Evolutionary conservation across 2,113 vertebrate genomes (phyloP), one percentile per base, ranked within the genome.

Genomic region (Halichoerus grypus): DNA sequence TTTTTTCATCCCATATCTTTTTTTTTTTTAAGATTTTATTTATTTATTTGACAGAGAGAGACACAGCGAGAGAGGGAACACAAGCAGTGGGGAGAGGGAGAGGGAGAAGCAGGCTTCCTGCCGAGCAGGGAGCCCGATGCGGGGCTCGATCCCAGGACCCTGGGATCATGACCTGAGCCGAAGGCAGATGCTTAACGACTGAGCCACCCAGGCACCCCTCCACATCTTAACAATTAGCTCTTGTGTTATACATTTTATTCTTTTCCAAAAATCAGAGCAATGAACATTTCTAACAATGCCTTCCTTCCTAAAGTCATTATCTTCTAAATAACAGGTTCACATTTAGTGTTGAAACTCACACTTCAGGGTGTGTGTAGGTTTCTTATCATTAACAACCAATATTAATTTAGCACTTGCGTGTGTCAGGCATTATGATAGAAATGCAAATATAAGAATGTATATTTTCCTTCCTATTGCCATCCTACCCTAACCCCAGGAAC

Each of bases 211-310:
- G 39, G 39, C 39, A 4, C 39, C 39, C 39, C 39, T 42, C 39
- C 8, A 7, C 69, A 61, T 22, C 51, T 88, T 92, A 59, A 57
- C 79, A 93, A 24, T 67, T 67, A 95, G 14, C 22, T 82, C 49
- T 96, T 65, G 4, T 1, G 1, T 67, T 88, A 22, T 69, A 7
- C 51, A 42, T 91, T 94, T 97, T 33, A 88, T 94, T 93, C 51
- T 82, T 93, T 95, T 72, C 61, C 21, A 89, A 90, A 95, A 83
- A 46, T 83, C 65, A 96, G n/a, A 93, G 31, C 65, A 65, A 69
- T 89, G 26, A 21, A 63, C 36, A 81, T 82, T 22, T 82, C 28
- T 88, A 82, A 79, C 61, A 24, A 7, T 59, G 31, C 24, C 42
- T 76, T 51, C 36, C 49, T 87, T 85, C 33, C 55, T 81, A 51